A percentile compares a stretch with the other conserved stretches of the same genome.
Evolutionary conservation across 1,140 invertebrate genomes (phyloP).

Genomic region (Caerostris extrusa): DNA sequence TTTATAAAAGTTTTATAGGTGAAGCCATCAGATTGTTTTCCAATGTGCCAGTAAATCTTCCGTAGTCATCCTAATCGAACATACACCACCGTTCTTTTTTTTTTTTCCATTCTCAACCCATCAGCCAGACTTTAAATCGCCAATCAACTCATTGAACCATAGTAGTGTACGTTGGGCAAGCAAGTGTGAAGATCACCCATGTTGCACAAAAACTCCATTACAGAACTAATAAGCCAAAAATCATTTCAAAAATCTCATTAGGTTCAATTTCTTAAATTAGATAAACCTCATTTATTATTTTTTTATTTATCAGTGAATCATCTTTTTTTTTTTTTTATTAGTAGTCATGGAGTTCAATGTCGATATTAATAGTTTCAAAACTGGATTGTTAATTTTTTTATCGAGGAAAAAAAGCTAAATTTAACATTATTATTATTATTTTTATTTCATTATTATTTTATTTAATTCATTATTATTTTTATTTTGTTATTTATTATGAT

Average conservation of each 20-base stretch:
- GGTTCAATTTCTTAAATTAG: neutral
- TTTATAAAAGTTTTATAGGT: neutral
- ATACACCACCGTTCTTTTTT: neutral
- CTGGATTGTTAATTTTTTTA: too few relatives aligned
- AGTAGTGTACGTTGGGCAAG: neutral
- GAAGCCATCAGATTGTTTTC: neutral
- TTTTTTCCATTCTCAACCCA: neutral
- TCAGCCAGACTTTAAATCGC: neutral
- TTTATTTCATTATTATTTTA: too few relatives aligned
- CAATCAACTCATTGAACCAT: neutral
- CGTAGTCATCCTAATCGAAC: neutral
- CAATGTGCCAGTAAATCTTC: neutral
- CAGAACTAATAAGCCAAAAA: constrained; percentile 8
- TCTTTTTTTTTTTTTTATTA: too few relatives aligned
- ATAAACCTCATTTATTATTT: neutral
- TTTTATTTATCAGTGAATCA: too few relatives aligned
- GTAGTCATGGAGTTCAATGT: too few relatives aligned
- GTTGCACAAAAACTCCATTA: neutral
- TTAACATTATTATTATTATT: too few relatives aligned
- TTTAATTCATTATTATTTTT: too few relatives aligned
- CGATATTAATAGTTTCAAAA: too few relatives aligned
- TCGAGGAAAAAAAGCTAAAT: too few relatives aligned
- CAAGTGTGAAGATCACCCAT: neutral
- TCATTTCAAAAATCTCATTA: neutral
- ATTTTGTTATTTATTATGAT: too few relatives aligned